Evolutionary conservation across 2,888 invertebrate genomes (phyloP), one percentile per base, ranked within the genome.

Genomic region (Athalia rosae): DNA sequence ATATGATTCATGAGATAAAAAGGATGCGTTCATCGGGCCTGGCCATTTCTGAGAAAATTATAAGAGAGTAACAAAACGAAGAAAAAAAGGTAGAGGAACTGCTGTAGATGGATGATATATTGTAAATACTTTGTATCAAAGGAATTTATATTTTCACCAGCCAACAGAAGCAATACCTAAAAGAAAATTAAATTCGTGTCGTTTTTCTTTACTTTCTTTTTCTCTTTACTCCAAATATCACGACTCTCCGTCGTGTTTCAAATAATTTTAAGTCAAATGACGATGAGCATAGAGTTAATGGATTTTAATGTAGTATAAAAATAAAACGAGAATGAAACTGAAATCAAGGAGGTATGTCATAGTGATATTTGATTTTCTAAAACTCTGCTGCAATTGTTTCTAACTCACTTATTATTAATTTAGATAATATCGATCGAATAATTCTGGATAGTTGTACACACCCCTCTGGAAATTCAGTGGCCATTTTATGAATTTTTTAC

Each of bases 91-190:
- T 28, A 28, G 41, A 50, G 43, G 15, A 73, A 28, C 3, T 53
- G 15, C 41, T 59, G 56, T 77, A 74, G n/a, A 62, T 77, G 66
- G 58, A 71, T 64, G 63, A 61, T 56, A 71, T 78, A 61, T 74
- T 59, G 61, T 61, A 61, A 74, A 74, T 74, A 74, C 74, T 74
- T 74, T 28, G 61, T 61, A 15, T 28, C 13, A 43, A 74, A 48
- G 45, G 41, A 74, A 74, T 61, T 5, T 7, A 66, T 74, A 62
- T 62, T 61, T 79, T 81, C 79, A 81, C 76, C 83, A 85, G 83
- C 84, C 83, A 84, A 84, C 79, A 85, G 81, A 86, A 86, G 85
- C 85, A 82, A 82, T 82, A 82, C 83, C 82, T 83, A 83, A 79
- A 28, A 58, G 59, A 83, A 82, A 81, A 78, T 45, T 67, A 81